A percentile compares a stretch with the other conserved stretches of the same genome.
phyloP scores from a whole-genome alignment of 2,888 invertebrate genomes.

The Parasteatoda lunata region DNA sequence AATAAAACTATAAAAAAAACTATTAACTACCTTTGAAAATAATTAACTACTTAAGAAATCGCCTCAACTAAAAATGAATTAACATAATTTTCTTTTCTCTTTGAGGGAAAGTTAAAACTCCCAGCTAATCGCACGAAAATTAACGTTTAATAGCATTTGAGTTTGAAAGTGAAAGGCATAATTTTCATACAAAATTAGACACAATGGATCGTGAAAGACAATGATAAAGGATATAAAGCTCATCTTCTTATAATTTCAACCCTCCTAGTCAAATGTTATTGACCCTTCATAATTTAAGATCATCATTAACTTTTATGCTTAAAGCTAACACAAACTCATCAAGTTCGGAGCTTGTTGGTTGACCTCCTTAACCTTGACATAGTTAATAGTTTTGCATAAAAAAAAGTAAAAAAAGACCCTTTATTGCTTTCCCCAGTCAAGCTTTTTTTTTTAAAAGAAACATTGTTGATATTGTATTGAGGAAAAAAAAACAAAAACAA shows the following conservation, averaged over 20 bases:
- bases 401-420: neutral
- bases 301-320: constrained; percentile 16
- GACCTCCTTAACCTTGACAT: constrained; percentile 33
- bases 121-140: neutral
- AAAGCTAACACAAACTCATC: constrained; percentile 26
- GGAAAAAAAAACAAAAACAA: constrained; percentile 2
- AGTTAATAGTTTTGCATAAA: constrained; percentile 4
- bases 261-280: constrained; percentile 25
- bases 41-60: neutral
- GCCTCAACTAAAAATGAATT: neutral
- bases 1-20: too few species aligned
- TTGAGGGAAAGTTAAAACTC: too few species aligned
- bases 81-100: neutral
- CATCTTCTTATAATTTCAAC: neutral
- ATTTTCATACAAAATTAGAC: constrained; percentile 17
- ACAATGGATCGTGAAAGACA: constrained; percentile 22
- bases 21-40: too few species aligned
- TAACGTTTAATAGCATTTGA: neutral
- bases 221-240: constrained; percentile 5
- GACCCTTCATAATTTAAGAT: constrained; percentile 21
- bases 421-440: too few species aligned
- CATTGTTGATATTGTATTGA: neutral
- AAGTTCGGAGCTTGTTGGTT: constrained; percentile 7
- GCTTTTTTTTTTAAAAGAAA: neutral
- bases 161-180: neutral